A percentile compares a stretch with the other conserved stretches of the same genome.
These are phyloP conservation scores for Sterrhoptilus dennistouni DNA, from an alignment of 2,113 vertebrate species.

Conservation along the genomic window DNA sequence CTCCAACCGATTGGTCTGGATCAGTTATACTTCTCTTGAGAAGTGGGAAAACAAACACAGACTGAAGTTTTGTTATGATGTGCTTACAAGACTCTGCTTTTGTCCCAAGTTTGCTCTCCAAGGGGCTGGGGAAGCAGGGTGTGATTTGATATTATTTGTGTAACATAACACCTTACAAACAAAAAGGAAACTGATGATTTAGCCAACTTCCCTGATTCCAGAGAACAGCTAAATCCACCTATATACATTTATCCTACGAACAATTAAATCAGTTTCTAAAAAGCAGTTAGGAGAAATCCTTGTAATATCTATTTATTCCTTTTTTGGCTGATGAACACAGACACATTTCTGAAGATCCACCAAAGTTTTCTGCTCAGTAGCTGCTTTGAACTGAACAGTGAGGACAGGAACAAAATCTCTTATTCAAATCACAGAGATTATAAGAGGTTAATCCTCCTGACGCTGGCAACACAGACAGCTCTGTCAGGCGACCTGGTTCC, in stretches of 20 bases:
- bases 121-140: not conserved
- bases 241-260: not conserved
- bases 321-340: not conserved
- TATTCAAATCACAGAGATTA: conserved; percentile 69
- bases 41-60: not conserved
- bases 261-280: not conserved
- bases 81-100: not conserved
- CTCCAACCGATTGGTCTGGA: not conserved
- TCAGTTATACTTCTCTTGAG: not conserved
- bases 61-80: not conserved
- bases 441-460: conserved; percentile 71
- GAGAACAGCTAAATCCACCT: not conserved
- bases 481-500: conserved; percentile 60
- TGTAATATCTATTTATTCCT: not conserved
- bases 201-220: not conserved
- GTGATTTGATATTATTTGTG: not conserved
- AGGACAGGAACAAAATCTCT: conserved; percentile 66
- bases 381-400: conserved; percentile 60
- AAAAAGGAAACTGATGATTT: not conserved
- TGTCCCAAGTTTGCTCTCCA: not conserved
- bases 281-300: not conserved
- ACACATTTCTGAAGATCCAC: not conserved
- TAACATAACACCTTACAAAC: not conserved
- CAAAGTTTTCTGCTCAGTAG: conserved; percentile 28
- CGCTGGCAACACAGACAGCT: conserved; percentile 36